Base-by-base conservation (phyloP, 2,888 invertebrate species). In the Ectropis crepuscularia region DNA sequence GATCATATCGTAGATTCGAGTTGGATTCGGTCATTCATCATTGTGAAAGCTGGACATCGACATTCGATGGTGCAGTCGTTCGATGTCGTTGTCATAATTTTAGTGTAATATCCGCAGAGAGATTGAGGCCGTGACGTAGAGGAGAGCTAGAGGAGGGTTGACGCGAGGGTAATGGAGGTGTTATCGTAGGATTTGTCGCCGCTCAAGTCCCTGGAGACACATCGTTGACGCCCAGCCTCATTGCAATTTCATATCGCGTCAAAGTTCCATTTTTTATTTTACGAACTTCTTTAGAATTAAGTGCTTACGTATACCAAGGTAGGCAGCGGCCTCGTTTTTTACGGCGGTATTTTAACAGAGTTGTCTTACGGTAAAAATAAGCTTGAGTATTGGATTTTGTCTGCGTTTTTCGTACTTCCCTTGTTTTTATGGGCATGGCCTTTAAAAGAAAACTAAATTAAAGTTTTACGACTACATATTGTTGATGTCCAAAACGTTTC, bases 21-120 rank as follows among this genome's bases (percentile, higher is more conserved):
- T 81, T 80, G 73, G 80, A 82, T 78, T 72, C 77, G 68, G 80
- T 76, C 84, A 88, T 90, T 87, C 77, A 89, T 89, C 88, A 89
- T 78, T 69, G 74, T 75, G 85, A 85, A 88, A 86, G 83, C 85
- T 77, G 78, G 9, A 16, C 16, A 28, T 28, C 16, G 16, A 28
- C 2, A 1, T 2, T 28, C 16, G 16, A 28, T 74, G 78, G 77
- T 76, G 79, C 73, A 61, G 53, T 80, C 80, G 84, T 85, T 78
- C 82, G 76, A 74, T 81, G 78, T 85, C 86, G 87, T 85, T 87
- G 85, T 88, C 87, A 89, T 90, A 90, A 90, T 88, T 90, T 87
- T 82, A 85, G 85, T 77, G 86, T 90, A 90, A 92, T 90, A 90
- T 92, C 90, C 90, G 89, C 83, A 82, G 86, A 89, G 87, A 90